Evolutionary conservation across 2,888 invertebrate species (phyloP), one percentile per base, ranked within the genome.

Genomic region (Pandemis heparana): DNA sequence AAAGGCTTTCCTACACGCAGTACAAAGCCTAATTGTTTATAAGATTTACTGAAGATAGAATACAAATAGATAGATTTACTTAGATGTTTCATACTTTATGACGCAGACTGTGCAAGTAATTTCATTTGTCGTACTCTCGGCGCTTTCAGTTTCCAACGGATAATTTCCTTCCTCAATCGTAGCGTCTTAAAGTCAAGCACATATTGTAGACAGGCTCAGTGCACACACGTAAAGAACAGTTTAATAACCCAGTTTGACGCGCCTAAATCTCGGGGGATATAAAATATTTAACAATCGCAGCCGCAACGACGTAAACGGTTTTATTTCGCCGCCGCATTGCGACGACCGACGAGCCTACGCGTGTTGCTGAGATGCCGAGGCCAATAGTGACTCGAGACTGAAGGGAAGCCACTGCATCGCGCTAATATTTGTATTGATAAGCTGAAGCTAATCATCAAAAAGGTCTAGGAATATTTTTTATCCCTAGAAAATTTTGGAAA

Each of bases 261-360:
- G 73, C 62, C 72, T 72, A 69, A 73, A 68, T 73, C 73, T 69
- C 68, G 68, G n/a, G 48, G 59, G 73, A 64, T 63, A 73, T 73
- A 73, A 73, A 73, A 73, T 73, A 73, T 73, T 73, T 73, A 73
- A 73, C 73, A 73, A 73, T 73, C 73, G 63, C 68, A 23, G 63
- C 56, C 68, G 73, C 73, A 69, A 41, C 63, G 73, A 63, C 73
- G 73, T 73, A 73, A 73, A 73, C 73, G 39, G 68, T 73, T 73
- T 69, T 73, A 73, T 73, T 73, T 51, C 66, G 62, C 39, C 63
- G 46, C 62, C 39, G 63, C 73, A 63, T 66, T 63, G 73, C 73
- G 61, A 32, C 71, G 68, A 63, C 63, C 68, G 61, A 32, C 71
- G 68, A 63, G 68, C 68, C 68, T 68, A 69, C 41, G 63, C 62